These are phyloP conservation scores for Coenonympha glycerion DNA, from an alignment of 2,888 invertebrate genomes.

Conservation along the genomic window DNA sequence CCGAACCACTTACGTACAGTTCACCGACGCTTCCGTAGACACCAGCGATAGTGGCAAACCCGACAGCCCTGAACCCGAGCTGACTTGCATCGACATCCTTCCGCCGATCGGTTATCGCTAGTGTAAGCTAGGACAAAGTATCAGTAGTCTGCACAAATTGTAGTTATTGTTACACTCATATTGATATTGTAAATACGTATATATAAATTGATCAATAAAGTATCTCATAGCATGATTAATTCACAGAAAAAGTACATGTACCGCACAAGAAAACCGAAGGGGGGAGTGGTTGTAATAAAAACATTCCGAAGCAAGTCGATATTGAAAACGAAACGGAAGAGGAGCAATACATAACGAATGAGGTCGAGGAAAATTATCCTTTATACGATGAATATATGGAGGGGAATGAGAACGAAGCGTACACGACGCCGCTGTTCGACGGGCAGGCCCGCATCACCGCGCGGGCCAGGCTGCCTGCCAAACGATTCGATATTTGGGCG, in stretches of 20 bases:
- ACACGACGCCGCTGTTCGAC: constrained; percentile 62
- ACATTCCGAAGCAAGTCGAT: constrained; percentile 33
- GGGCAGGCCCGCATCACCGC: constrained; percentile 58
- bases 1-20: constrained; percentile 45
- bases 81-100: constrained; percentile 61
- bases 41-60: constrained; percentile 69
- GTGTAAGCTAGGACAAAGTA: constrained; percentile 39
- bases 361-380: constrained; percentile 50
- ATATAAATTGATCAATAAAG: too few species aligned
- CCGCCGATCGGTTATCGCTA: constrained; percentile 70
- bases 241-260: constrained; percentile 52
- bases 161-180: constrained; percentile 16
- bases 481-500: constrained; percentile 67
- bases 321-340: constrained; percentile 38
- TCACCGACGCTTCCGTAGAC: constrained; percentile 61
- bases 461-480: constrained; percentile 56
- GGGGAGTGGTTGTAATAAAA: constrained; percentile 31
- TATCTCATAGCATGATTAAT: constrained; percentile 36
- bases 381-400: constrained; percentile 50
- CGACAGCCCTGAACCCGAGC: constrained; percentile 64
- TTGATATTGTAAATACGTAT: not conserved
- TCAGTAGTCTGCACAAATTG: constrained; percentile 32
- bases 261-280: constrained; percentile 30
- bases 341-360: constrained; percentile 43
- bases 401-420: constrained; percentile 45